A percentile compares a stretch with the other conserved stretches of the same genome.
Conservation (phyloP, 2,888 invertebrate species). For the Metopia argyrocephala region DNA sequence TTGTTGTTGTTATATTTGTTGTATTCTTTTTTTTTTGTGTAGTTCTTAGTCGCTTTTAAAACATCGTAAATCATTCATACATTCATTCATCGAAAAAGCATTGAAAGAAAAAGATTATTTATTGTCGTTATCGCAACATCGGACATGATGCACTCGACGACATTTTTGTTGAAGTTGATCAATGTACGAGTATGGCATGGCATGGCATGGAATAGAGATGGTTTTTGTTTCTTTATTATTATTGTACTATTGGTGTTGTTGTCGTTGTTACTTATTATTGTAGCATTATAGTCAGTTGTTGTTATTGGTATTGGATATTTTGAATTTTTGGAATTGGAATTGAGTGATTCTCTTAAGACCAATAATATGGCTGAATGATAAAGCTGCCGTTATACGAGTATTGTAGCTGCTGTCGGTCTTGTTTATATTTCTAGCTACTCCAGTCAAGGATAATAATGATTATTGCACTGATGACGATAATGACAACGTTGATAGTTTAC, state of each 20-base stretch:
- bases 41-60: slow-evolving; percentile 51
- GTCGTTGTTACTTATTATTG: slow-evolving; percentile 33
- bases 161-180: slow-evolving; percentile 65
- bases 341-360: slow-evolving; percentile 59
- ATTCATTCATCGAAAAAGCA: slow-evolving; percentile 68
- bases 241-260: slow-evolving; percentile 31
- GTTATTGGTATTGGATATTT: slow-evolving; percentile 53
- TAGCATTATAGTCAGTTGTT: neutral
- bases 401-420: slow-evolving; percentile 2
- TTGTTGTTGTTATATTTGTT: slow-evolving; percentile 22
- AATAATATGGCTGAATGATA: slow-evolving; percentile 54
- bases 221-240: slow-evolving; percentile 20
- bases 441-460: slow-evolving; percentile 36
- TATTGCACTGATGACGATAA: slow-evolving; percentile 29
- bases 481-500: slow-evolving; percentile 46
- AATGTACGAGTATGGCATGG: slow-evolving; percentile 56
- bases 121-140: slow-evolving; percentile 64
- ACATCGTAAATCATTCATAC: slow-evolving; percentile 69
- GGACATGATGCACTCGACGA: slow-evolving; percentile 68
- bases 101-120: slow-evolving; percentile 66
- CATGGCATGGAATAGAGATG: too few relatives aligned
- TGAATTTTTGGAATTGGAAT: neutral
- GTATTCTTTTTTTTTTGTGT: slow-evolving; percentile 28
- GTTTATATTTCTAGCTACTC: slow-evolving; percentile 40
- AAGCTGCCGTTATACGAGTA: neutral